These are phyloP conservation scores for Corapipo altera DNA, from an alignment of 2,113 vertebrate species.

Conservation along the genomic window DNA sequence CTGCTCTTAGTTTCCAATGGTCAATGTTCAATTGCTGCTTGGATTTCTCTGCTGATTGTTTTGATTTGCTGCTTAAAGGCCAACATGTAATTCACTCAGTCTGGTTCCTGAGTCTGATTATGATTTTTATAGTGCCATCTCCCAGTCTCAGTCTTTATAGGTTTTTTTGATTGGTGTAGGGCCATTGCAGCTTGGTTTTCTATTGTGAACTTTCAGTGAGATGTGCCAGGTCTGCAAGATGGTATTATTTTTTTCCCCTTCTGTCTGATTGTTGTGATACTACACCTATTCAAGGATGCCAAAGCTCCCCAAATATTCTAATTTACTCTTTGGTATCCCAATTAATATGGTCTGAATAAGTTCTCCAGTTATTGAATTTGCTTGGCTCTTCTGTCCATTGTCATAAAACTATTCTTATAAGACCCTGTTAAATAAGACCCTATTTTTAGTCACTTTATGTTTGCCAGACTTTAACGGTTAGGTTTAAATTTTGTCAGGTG, in stretches of 20 bases:
- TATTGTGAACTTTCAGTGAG: neutral
- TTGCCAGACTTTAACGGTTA: neutral
- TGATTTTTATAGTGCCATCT: conserved; percentile 10
- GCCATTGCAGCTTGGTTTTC: neutral
- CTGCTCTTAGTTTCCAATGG: conserved; percentile 18
- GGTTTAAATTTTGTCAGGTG: neutral
- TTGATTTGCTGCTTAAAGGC: conserved; percentile 25
- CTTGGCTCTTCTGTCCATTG: neutral
- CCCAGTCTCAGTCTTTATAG: neutral
- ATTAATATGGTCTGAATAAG: neutral
- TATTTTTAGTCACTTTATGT: neutral
- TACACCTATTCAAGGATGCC: neutral
- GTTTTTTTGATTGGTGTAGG: neutral
- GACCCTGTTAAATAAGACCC: neutral
- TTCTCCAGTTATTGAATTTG: neutral
- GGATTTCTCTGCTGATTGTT: conserved; percentile 24
- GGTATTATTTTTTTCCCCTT: neutral
- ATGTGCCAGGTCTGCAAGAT: neutral
- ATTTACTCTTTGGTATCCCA: neutral
- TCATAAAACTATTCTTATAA: neutral
- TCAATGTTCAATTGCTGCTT: neutral
- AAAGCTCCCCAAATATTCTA: neutral
- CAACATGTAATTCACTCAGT: neutral
- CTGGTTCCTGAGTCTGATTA: neutral
- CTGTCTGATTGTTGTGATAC: neutral